phyloP scores from a whole-genome alignment of 2,113 vertebrate genomes.

The Centropus bengalensis region DNA sequence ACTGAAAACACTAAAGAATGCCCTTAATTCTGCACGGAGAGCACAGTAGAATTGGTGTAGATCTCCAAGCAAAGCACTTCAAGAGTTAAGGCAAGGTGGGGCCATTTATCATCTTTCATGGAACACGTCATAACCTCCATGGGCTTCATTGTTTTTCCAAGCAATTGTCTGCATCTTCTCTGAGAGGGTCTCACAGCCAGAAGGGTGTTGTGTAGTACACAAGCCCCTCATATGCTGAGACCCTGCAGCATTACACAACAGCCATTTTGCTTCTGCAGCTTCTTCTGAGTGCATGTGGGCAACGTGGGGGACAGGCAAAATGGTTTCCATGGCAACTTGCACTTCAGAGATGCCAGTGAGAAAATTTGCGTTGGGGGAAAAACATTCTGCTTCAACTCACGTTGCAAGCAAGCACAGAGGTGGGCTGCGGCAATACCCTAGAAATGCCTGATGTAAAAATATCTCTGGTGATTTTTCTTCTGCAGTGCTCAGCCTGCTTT shows the following conservation, averaged over 20 bases:
- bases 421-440: constrained; percentile 13
- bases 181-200: not conserved
- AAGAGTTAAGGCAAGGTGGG: constrained; percentile 11
- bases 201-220: not conserved
- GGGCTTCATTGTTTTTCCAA: not conserved
- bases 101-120: not conserved
- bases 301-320: constrained; percentile 66
- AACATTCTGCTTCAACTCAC: constrained; percentile 32
- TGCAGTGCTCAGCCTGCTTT: not conserved
- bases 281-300: constrained; percentile 32
- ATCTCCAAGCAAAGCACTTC: not conserved
- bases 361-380: constrained; percentile 42
- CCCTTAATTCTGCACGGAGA: not conserved
- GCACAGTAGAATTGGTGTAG: not conserved
- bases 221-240: accelerated
- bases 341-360: constrained; percentile 63
- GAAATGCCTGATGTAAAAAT: constrained; percentile 25
- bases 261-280: constrained; percentile 63
- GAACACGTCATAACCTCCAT: accelerated
- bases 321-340: constrained; percentile 68
- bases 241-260: not conserved
- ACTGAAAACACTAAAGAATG: not conserved
- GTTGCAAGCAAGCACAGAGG: not conserved
- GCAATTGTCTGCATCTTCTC: accelerated
- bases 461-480: not conserved